These are phyloP conservation scores for Orchesellides sinensis DNA, from an alignment of 2,888 invertebrate genomes.

Conservation along the genomic window DNA sequence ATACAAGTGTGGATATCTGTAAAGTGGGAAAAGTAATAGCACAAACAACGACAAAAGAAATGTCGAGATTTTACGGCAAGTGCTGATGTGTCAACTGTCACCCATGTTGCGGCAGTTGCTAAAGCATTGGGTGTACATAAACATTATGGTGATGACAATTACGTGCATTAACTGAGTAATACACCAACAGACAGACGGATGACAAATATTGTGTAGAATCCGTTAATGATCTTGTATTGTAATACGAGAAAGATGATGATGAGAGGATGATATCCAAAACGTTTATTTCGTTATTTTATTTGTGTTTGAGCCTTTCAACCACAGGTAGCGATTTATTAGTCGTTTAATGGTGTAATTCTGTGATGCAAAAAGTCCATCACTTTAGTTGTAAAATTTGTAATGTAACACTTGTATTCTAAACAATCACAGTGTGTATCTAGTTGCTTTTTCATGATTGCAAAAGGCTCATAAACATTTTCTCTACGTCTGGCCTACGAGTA, in stretches of 20 bases:
- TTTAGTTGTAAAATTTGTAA: slow-evolving; percentile 3
- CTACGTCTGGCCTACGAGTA: too few relatives aligned
- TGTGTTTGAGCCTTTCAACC: neutral
- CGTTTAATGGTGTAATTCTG: slow-evolving; percentile 7
- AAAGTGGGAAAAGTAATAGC: too few relatives aligned
- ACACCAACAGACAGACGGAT: too few relatives aligned
- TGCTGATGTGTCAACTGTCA: neutral
- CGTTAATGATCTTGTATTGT: slow-evolving; percentile 19
- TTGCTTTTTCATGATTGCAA: too few relatives aligned
- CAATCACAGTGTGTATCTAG: too few relatives aligned
- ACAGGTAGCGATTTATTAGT: slow-evolving; percentile 23
- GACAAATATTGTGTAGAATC: too few relatives aligned
- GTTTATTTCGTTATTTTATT: neutral
- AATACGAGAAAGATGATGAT: neutral
- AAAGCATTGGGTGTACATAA: neutral
- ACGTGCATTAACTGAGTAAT: neutral
- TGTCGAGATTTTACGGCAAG: too few relatives aligned
- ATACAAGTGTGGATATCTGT: too few relatives aligned
- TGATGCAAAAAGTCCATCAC: slow-evolving; percentile 33
- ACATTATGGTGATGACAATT: slow-evolving; percentile 17
- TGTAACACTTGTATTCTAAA: too few relatives aligned
- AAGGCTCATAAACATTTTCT: too few relatives aligned
- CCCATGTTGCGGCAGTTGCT: slow-evolving; percentile 6
- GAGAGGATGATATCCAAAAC: neutral
- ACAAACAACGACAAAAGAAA: too few relatives aligned